phyloP scores from a whole-genome alignment of 2,888 invertebrate species.

The Ophonus ardosiacus region DNA sequence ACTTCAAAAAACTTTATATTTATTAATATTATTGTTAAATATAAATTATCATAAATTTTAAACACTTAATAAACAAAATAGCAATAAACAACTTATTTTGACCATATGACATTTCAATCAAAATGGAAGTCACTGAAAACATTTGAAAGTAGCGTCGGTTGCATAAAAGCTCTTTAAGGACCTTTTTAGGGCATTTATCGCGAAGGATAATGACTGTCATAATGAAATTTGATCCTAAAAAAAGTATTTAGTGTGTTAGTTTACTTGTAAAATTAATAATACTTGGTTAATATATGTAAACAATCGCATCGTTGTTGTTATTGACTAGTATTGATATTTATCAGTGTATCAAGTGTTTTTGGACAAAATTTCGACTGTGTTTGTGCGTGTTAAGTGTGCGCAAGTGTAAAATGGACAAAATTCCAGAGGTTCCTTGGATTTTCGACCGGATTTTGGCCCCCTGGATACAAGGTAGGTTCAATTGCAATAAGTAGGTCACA shows the following conservation, averaged over 20 bases:
- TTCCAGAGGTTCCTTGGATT: no score
- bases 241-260: background rate
- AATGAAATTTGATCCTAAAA: background rate
- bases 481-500: no score
- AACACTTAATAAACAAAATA: background rate
- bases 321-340: background rate
- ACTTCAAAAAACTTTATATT: background rate
- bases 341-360: background rate
- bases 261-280: background rate
- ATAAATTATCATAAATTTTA: background rate
- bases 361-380: no score
- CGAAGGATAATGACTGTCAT: background rate
- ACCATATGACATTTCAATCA: background rate
- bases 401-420: no score
- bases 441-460: no score
- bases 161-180: background rate
- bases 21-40: background rate
- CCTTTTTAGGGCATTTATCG: background rate
- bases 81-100: background rate
- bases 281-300: background rate
- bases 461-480: no score
- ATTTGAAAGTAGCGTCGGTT: background rate
- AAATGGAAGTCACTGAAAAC: background rate
- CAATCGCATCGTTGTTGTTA: background rate
- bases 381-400: no score